Conservation (phyloP, 2,888 invertebrate genomes). For the Agapostemon virescens region DNA sequence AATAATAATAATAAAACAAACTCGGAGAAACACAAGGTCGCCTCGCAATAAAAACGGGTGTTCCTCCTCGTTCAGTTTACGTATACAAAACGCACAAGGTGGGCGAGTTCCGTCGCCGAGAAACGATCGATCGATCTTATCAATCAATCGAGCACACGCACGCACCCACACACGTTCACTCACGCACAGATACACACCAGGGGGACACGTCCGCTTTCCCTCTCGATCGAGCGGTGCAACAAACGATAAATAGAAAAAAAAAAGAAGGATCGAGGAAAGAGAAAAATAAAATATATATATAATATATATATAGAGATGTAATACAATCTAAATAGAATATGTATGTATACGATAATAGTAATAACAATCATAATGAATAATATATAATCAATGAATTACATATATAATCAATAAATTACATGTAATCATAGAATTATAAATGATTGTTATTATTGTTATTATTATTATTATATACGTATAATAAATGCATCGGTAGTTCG, state of each 20-base stretch:
- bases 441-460: too few relatives aligned
- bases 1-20: slow-evolving; percentile 36
- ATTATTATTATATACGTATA: slow-evolving; percentile 34
- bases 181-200: background rate
- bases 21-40: slow-evolving; percentile 51
- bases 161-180: background rate
- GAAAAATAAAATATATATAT: slow-evolving; percentile 34
- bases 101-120: slow-evolving; percentile 29
- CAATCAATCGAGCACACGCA: background rate
- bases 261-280: slow-evolving; percentile 19
- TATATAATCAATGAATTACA: too few relatives aligned
- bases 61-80: slow-evolving; percentile 35
- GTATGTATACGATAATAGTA: too few relatives aligned
- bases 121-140: slow-evolving; percentile 25
- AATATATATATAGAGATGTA: too few relatives aligned
- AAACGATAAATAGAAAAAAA: slow-evolving; percentile 50
- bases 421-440: too few relatives aligned
- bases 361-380: too few relatives aligned
- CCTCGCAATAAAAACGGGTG: slow-evolving; percentile 12
- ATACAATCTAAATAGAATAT: background rate
- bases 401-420: too few relatives aligned
- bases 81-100: slow-evolving; percentile 55
- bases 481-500: slow-evolving; percentile 52
- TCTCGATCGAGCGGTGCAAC: slow-evolving; percentile 51
- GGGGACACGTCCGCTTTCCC: background rate